Percentiles rank a stretch among this genome's conserved stretches.
These are phyloP conservation scores for Galeopsomyia nigrocyanea DNA, from an alignment of 2,888 invertebrate genomes.

Conservation along the genomic window DNA sequence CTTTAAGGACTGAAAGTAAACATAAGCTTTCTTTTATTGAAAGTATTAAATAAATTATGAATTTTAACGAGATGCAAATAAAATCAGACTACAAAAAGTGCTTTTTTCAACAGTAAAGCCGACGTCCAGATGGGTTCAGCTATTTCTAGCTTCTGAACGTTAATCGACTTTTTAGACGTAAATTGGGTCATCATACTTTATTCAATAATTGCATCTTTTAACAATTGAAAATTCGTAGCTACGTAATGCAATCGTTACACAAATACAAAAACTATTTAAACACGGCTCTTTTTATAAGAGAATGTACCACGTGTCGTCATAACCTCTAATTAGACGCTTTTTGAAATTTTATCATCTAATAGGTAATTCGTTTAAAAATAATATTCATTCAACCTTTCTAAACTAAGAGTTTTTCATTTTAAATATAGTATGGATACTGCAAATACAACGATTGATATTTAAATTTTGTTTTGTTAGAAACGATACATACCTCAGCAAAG, in stretches of 20 bases:
- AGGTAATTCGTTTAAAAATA: neutral
- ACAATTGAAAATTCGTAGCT: no score
- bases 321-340: conserved; percentile 35
- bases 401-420: neutral
- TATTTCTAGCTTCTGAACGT: conserved; percentile 68
- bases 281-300: no score
- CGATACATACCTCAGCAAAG: conserved; percentile 65
- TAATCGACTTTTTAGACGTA: conserved; percentile 49
- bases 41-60: no score
- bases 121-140: conserved; percentile 69
- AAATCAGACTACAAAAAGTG: conserved; percentile 57
- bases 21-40: neutral
- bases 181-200: no score
- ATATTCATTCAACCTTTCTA: neutral
- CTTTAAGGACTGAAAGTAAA: conserved; percentile 82
- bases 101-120: conserved; percentile 53
- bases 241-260: no score
- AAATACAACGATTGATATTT: conserved; percentile 2
- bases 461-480: neutral
- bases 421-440: neutral
- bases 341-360: neutral
- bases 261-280: no score
- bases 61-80: neutral
- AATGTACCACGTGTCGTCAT: conserved; percentile 42
- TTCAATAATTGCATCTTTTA: no score